Evolutionary conservation across 2,797 vertebrate genomes (phyloP).

Genomic region (Brotula barbata): DNA sequence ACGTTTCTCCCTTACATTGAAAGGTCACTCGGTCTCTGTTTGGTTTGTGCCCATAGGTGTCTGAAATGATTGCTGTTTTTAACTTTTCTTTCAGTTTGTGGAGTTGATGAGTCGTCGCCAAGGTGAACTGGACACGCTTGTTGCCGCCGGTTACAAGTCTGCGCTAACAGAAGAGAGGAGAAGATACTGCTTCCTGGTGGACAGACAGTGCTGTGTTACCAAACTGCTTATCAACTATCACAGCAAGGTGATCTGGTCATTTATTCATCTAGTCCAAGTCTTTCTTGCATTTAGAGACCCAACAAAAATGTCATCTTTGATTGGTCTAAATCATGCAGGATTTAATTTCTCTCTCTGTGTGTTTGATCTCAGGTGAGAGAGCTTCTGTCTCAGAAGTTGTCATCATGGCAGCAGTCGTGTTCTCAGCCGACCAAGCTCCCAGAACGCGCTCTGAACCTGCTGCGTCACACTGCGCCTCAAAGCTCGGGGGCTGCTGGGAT

Average conservation of each 20-base stretch:
- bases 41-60: neutral
- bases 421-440: slow-evolving; percentile 84
- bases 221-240: slow-evolving; percentile 87
- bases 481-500: slow-evolving; percentile 77
- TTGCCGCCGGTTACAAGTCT: slow-evolving; percentile 84
- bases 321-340: neutral
- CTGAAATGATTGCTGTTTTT: slow-evolving; percentile 13
- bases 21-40: slow-evolving; percentile 47
- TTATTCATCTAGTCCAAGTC: neutral
- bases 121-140: slow-evolving; percentile 82
- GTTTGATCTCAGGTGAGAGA: slow-evolving; percentile 80
- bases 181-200: slow-evolving; percentile 87
- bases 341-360: neutral
- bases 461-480: slow-evolving; percentile 83
- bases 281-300: neutral
- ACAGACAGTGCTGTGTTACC: slow-evolving; percentile 86
- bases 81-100: slow-evolving; percentile 77
- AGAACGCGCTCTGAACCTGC: slow-evolving; percentile 82
- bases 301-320: neutral
- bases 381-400: slow-evolving; percentile 84
- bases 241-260: slow-evolving; percentile 77
- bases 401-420: slow-evolving; percentile 85
- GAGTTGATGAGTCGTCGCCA: slow-evolving; percentile 88
- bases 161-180: slow-evolving; percentile 87
- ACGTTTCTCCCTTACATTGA: slow-evolving; percentile 17